These are phyloP conservation scores for Euproctis similis DNA, from an alignment of 2,888 invertebrate species.

Conservation along the genomic window DNA sequence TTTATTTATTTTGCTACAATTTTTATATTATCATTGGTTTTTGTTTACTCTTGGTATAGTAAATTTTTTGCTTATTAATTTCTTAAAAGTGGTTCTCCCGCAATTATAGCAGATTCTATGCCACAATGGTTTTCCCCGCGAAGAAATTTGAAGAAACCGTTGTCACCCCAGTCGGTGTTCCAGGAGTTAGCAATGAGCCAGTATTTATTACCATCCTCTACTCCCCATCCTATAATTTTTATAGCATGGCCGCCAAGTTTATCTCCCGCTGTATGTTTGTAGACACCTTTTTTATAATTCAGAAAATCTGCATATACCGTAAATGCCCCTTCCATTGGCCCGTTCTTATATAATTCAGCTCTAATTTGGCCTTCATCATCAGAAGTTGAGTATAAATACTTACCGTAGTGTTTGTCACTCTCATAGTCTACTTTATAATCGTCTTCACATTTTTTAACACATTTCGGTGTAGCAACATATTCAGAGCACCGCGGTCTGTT, in stretches of 20 bases:
- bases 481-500: constrained; percentile 82
- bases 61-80: too few relatives aligned
- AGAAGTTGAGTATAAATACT: constrained; percentile 77
- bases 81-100: too few relatives aligned
- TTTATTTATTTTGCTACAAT: too few relatives aligned
- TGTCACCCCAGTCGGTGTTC: too few relatives aligned
- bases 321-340: constrained; percentile 93
- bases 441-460: constrained; percentile 79
- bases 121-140: too few relatives aligned
- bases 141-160: too few relatives aligned
- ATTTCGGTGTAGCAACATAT: constrained; percentile 79
- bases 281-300: constrained; percentile 85
- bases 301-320: constrained; percentile 90
- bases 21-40: too few relatives aligned
- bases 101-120: too few relatives aligned
- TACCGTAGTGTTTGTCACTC: constrained; percentile 85
- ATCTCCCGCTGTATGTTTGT: constrained; percentile 81
- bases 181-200: too few relatives aligned
- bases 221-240: constrained; percentile 85
- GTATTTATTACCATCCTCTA: too few relatives aligned
- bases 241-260: constrained; percentile 91
- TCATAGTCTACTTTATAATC: constrained; percentile 78
- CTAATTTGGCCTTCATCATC: constrained; percentile 81
- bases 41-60: too few relatives aligned
- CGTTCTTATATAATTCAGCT: constrained; percentile 88